A percentile compares a stretch with the other conserved stretches of the same genome.
phyloP scores from a whole-genome alignment of 2,797 vertebrate species.

The Acanthiza pusilla region DNA sequence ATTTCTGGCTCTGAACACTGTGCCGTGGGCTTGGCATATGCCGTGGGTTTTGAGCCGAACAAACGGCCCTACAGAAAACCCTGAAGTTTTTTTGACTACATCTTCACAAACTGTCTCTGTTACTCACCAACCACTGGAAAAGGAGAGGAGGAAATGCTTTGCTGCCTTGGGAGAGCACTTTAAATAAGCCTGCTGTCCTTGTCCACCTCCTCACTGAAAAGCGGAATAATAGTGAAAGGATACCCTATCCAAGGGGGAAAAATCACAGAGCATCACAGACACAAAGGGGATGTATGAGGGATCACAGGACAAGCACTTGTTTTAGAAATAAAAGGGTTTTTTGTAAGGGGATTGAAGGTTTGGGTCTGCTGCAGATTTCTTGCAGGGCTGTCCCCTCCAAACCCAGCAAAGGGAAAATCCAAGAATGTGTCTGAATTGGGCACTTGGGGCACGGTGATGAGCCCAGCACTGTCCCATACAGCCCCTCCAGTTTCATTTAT shows the following conservation, averaged over 20 bases:
- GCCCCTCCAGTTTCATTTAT: neutral
- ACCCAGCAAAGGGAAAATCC: neutral
- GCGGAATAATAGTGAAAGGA: slow-evolving; percentile 35
- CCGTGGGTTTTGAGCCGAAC: neutral
- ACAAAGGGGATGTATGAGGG: neutral
- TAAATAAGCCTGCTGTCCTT: slow-evolving; percentile 44
- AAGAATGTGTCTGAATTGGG: accelerated
- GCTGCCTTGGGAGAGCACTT: neutral
- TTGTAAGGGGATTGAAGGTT: neutral
- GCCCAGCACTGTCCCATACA: neutral
- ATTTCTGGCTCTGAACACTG: slow-evolving; percentile 7
- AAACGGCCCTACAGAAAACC: slow-evolving; percentile 36
- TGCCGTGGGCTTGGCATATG: slow-evolving; percentile 4
- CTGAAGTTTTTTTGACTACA: neutral
- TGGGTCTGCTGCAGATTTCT: neutral
- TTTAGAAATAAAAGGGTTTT: neutral
- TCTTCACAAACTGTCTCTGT: slow-evolving; percentile 60
- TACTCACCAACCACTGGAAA: slow-evolving; percentile 1
- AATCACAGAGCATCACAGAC: neutral
- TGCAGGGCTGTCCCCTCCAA: neutral
- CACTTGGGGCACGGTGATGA: neutral
- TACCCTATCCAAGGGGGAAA: neutral
- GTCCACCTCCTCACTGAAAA: neutral
- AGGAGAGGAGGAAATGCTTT: slow-evolving; percentile 27
- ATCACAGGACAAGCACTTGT: neutral